These are phyloP conservation scores for Priocnemis perturbator DNA, from an alignment of 2,888 invertebrate genomes.

Conservation along the genomic window DNA sequence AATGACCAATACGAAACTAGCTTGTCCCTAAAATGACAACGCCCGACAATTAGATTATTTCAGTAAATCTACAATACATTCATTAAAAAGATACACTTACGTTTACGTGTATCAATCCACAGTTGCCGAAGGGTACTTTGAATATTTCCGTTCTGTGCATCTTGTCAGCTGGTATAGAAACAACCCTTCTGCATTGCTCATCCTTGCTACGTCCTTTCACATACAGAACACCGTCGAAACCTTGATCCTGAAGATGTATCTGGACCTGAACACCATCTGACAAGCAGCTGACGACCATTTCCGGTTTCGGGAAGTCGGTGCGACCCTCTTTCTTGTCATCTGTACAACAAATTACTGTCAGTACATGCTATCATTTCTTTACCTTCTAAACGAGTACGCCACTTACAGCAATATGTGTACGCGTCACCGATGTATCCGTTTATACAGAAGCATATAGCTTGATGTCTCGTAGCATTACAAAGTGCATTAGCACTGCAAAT, in stretches of 20 bases:
- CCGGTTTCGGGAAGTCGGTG: constrained; percentile 90
- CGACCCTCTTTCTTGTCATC: constrained; percentile 69
- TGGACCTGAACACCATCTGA: constrained; percentile 94
- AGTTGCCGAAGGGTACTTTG: constrained; percentile 93
- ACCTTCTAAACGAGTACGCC: background rate
- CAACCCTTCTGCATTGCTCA: constrained; percentile 89
- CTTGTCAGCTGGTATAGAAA: constrained; percentile 84
- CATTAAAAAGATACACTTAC: constrained; percentile 76
- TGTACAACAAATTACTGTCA: constrained; percentile 10
- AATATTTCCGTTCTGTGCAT: constrained; percentile 79
- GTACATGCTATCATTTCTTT: background rate
- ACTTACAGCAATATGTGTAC: constrained; percentile 83
- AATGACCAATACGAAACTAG: constrained; percentile 94
- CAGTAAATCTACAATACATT: background rate
- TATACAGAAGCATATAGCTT: constrained; percentile 86
- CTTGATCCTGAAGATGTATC: constrained; percentile 80
- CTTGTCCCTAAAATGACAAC: constrained; percentile 82
- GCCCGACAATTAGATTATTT: background rate
- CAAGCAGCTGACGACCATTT: constrained; percentile 91
- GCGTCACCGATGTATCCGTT: constrained; percentile 87
- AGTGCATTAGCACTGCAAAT: constrained; percentile 86
- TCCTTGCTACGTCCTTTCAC: constrained; percentile 97
- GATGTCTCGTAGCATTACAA: constrained; percentile 87
- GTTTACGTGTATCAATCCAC: constrained; percentile 93
- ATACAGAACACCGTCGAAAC: constrained; percentile 92